phyloP scores from a whole-genome alignment of 2,113 vertebrate species.

The Craseonycteris thonglongyai region DNA sequence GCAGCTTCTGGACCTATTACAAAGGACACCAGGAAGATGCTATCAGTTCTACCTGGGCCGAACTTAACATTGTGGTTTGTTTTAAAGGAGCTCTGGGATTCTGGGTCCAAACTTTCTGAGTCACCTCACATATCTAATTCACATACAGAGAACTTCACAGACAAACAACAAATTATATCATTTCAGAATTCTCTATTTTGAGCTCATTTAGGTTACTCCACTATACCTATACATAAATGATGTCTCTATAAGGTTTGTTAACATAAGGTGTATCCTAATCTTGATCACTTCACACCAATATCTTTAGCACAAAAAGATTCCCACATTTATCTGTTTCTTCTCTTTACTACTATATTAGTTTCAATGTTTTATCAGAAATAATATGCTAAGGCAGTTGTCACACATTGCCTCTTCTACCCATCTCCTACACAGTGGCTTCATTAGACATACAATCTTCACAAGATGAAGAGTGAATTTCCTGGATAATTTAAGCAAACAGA shows the following conservation, averaged over 20 bases:
- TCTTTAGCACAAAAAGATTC: neutral
- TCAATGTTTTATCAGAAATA: neutral
- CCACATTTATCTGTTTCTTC: neutral
- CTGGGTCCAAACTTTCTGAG: neutral
- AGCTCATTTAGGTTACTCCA: neutral
- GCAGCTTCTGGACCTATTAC: neutral
- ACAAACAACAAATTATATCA: slow-evolving; percentile 15
- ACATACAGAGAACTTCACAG: neutral
- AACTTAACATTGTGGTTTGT: neutral
- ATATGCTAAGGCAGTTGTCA: neutral
- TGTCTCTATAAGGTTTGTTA: neutral
- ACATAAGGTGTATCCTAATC: neutral
- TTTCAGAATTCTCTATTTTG: slow-evolving; percentile 9
- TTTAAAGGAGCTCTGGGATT: slow-evolving; percentile 3
- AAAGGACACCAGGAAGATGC: neutral
- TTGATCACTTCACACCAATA: neutral
- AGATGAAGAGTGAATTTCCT: neutral
- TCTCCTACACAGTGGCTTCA: neutral
- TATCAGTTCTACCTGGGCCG: neutral
- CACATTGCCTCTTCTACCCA: neutral
- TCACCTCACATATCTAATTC: neutral
- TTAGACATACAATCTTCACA: neutral
- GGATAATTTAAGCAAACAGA: neutral
- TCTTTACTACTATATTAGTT: neutral
- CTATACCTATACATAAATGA: neutral